Percentiles rank a stretch among this genome's conserved stretches.
Conservation (phyloP, 2,797 vertebrate species). For the Catharus ustulatus region DNA sequence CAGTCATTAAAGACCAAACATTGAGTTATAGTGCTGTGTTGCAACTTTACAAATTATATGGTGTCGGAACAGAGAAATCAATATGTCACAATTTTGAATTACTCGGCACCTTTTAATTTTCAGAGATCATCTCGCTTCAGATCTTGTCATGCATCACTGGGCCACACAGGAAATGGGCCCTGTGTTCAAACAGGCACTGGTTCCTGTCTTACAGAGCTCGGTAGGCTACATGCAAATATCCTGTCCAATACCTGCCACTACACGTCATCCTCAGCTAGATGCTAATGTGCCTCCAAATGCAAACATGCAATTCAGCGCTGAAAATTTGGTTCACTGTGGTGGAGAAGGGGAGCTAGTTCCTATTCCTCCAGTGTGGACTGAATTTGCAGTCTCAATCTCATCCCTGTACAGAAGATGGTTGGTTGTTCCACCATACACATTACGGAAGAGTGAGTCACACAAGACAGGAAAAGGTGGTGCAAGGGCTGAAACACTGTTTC, state of each 20-base stretch:
- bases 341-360: background rate
- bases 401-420: background rate
- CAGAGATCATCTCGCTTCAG: constrained; percentile 15
- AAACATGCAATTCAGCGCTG: background rate
- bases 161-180: background rate
- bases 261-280: background rate
- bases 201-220: background rate
- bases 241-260: background rate
- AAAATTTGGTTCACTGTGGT: background rate
- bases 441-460: background rate
- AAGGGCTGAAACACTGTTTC: background rate
- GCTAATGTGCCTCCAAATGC: background rate
- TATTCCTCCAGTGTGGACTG: background rate
- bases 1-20: background rate
- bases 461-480: background rate
- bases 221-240: background rate
- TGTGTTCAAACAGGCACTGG: background rate
- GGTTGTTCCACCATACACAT: background rate
- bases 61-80: constrained; percentile 21
- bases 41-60: background rate
- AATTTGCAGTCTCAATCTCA: background rate
- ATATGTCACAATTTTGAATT: background rate
- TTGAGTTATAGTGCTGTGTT: background rate
- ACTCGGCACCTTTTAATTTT: constrained; percentile 17
- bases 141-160: background rate